Base-by-base conservation (phyloP, 2,113 vertebrate species). In the Antennarius striatus region DNA sequence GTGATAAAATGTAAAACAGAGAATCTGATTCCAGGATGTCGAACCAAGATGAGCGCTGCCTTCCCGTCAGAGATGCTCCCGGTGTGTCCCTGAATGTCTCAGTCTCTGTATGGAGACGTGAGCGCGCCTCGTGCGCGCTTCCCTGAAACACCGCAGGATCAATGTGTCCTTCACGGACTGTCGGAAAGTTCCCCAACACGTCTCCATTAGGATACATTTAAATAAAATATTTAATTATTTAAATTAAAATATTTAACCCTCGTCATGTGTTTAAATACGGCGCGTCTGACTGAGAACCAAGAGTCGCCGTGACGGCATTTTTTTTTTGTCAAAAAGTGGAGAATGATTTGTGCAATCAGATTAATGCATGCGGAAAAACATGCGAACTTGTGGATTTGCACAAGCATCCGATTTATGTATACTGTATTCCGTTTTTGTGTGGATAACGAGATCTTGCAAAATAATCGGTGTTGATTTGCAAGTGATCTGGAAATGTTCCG, bases 131-230 rank as follows among this genome's bases (percentile, higher is more conserved):
- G n/a, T 58, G 83, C 78, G 87, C 88, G 80, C 87, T 83, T 79
- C 52, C 82, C 79, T 80, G 80, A 87, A 88, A 84, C 86, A 87
- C 90, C 82, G 90, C 90, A 91, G 85, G 73, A 90, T 81, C 70
- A 30, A 63, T 81, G 89, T n/a, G 74, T 73, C 81, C 16, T 90
- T 90, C 85, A 71, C 0, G 9, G 16, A 30, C 71, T 50, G 42
- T 73, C 17, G 56, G 75, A 70, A 65, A 71, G 10, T 12, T 36
- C 2, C 0, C 0, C 0, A 55, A 6, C 3, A 0, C 12, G 16
- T 3, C 1, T 64, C 52, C 1, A 46, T 49, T 42, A n/a, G 17
- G 6, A 9, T 4, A 10, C 32, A 9, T 4, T 42, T 6, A 15
- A 4, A 14, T n/a, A n/a, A n/a, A n/a, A n/a, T n/a, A n/a, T n/a